phyloP scores from a whole-genome alignment of 2,113 vertebrate genomes.

The Gnathonemus longibarbis region DNA sequence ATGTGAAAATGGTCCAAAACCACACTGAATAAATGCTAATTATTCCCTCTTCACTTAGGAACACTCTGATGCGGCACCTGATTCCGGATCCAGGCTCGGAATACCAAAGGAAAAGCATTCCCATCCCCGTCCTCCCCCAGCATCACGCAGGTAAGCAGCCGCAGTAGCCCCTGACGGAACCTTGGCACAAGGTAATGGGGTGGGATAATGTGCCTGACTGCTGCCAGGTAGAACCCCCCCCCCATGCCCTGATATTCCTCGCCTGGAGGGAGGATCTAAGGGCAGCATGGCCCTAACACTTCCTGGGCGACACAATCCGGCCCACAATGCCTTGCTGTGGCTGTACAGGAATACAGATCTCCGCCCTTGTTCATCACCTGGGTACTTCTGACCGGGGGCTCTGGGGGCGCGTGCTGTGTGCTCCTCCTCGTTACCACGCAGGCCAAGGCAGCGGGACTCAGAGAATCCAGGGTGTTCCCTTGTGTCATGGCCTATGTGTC shows the following conservation, averaged over 20 bases:
- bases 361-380: conserved; percentile 30
- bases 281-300: background rate
- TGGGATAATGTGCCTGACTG: conserved; percentile 42
- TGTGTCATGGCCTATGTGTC: background rate
- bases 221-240: conserved; percentile 54
- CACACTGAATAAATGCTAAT: background rate
- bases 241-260: conserved; percentile 37
- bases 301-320: background rate
- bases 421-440: background rate
- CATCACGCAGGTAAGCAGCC: background rate
- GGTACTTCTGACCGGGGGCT: conserved; percentile 31
- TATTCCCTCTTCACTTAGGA: background rate
- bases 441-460: background rate
- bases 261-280: background rate
- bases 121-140: background rate
- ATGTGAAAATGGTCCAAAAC: background rate
- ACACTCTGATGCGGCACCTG: background rate
- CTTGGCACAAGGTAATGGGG: conserved; percentile 51
- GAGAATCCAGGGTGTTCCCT: background rate
- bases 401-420: background rate
- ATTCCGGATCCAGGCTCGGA: background rate
- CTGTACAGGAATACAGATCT: conserved; percentile 32
- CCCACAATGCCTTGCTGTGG: conserved; percentile 13
- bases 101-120: background rate
- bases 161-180: conserved; percentile 38